Evolutionary conservation across 2,113 vertebrate genomes (phyloP), one percentile per base, ranked within the genome.

Genomic region (Rhadina sibilatrix): DNA sequence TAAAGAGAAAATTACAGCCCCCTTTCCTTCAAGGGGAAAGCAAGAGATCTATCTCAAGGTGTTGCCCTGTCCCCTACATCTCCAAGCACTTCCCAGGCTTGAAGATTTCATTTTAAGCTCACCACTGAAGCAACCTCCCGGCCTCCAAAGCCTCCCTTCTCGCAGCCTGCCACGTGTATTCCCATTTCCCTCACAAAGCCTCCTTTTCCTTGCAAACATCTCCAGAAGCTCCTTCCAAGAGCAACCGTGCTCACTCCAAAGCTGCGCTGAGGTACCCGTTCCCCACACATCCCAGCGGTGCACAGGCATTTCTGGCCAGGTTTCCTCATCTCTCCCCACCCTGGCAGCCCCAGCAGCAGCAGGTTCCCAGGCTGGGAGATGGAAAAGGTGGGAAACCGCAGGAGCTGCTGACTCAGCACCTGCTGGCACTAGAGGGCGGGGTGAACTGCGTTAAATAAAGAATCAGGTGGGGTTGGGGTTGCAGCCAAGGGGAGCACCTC

Each of bases 361-460:
- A 44, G 27, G 25, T 70, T 44, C 35, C 25, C 52, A 23, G 25
- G 52, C 12, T 42, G 35, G 52, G 52, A 76, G 63, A n/a, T 7
- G 37, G 23, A 21, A 52, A 53, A 85, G 42, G 13, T 40, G 63
- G 72, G 10, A 81, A 90, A n/a, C 5, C 24, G 1, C 21, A 38
- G 61, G 21, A 80, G 18, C 50, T 80, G 88, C 92, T 96, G 93
- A 87, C 79, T 94, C 92, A 83, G 88, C 88, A 88, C 56, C 69
- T 68, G 52, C 82, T 63, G 88, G 94, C 90, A 93, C 94, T 94
- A 94, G 93, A 93, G 96, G 93, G 96, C 94, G 89, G 90, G 74
- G 77, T 12, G 28, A 64, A 17, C 66, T 70, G 5, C 7, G 8
- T 16, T 38, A 44, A 70, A 46, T 46, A 31, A 49, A 40, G 46